Percentiles rank a stretch among this genome's conserved stretches.
phyloP scores from a whole-genome alignment of 2,797 vertebrate genomes.

The Melanotaenia trifasciata region DNA sequence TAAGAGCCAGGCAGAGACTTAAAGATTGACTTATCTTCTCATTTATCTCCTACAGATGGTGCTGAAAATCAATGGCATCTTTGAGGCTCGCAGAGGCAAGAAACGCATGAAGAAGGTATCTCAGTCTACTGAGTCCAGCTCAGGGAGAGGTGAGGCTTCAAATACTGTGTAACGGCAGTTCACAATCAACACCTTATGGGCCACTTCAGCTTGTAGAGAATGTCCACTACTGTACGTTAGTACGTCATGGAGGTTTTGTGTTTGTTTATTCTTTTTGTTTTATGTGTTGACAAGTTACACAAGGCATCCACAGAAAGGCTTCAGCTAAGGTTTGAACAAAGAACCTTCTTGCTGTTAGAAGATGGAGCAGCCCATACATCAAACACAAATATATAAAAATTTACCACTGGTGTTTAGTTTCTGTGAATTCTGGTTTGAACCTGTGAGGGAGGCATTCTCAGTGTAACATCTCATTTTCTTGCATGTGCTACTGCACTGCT shows the following conservation, averaged over 20 bases:
- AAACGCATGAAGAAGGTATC: conserved; percentile 94
- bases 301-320: neutral
- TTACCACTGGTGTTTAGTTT: neutral
- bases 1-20: conserved; percentile 18
- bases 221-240: neutral
- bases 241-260: neutral
- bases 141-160: conserved; percentile 90
- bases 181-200: neutral
- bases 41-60: conserved; percentile 88
- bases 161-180: neutral
- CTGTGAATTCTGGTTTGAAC: neutral
- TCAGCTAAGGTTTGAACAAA: too few relatives aligned
- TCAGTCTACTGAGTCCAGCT: conserved; percentile 92
- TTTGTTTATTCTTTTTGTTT: neutral
- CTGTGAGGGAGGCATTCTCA: neutral
- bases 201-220: neutral
- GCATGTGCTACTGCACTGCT: neutral
- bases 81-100: conserved; percentile 94
- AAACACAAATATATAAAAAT: neutral
- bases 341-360: too few relatives aligned
- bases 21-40: conserved; percentile 32
- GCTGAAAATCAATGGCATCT: conserved; percentile 94
- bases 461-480: neutral
- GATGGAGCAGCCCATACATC: neutral
- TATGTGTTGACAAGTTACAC: neutral